phyloP scores from a whole-genome alignment of 2,113 vertebrate genomes.

The Caranx melampygus region DNA sequence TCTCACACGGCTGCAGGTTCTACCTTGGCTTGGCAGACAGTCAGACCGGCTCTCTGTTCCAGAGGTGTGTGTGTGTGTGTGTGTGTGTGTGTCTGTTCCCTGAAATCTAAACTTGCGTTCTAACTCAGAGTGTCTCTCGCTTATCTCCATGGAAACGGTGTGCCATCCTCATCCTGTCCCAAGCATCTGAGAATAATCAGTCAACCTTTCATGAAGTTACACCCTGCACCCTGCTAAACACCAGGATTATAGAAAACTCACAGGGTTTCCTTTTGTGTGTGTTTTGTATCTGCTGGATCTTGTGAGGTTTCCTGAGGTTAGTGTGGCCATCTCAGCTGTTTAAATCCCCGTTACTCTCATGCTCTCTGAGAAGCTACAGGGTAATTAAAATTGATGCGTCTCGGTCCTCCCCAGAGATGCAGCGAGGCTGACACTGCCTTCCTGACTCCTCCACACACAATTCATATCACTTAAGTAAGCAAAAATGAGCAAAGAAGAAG shows the following conservation, averaged over 20 bases:
- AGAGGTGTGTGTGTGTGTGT: not conserved
- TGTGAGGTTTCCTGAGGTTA: conserved; percentile 53
- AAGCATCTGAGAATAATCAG: conserved; percentile 27
- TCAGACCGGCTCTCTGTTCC: conserved; percentile 19
- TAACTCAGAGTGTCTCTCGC: conserved; percentile 46
- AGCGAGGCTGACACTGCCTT: not conserved
- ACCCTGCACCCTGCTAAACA: not conserved
- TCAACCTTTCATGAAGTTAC: conserved; percentile 44
- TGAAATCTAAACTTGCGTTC: conserved; percentile 38
- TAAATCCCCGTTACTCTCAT: conserved; percentile 68
- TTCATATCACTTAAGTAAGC: conserved; percentile 37
- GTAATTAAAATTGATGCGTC: conserved; percentile 79
- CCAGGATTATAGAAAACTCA: conserved; percentile 41
- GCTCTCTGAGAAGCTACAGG: conserved; percentile 49
- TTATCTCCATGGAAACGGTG: conserved; percentile 61
- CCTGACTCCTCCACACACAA: not conserved
- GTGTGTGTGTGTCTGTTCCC: not conserved
- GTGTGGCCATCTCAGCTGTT: conserved; percentile 48
- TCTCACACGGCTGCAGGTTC: conserved; percentile 33
- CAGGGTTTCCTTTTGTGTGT: conserved; percentile 44
- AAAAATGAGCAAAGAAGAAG: not conserved
- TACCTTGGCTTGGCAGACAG: conserved; percentile 43
- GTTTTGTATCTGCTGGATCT: conserved; percentile 31
- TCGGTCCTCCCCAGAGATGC: conserved; percentile 45
- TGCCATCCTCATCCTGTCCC: conserved; percentile 25